Evolutionary conservation across 2,797 vertebrate species (phyloP).

Genomic region (Macropus fuliginosus): DNA sequence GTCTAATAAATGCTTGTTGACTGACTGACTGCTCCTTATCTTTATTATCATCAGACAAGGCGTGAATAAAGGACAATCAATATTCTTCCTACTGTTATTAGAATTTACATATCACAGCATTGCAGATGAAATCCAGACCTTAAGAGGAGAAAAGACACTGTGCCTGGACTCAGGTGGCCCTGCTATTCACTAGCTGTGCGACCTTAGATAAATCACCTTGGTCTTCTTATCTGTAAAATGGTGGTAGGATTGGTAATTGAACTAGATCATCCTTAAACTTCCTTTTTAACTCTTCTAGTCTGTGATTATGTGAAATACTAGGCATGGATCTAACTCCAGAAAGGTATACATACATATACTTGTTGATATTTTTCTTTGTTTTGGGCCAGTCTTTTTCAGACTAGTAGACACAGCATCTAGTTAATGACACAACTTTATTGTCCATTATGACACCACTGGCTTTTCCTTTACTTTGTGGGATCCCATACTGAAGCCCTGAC

Average conservation of each 20-base stretch:
- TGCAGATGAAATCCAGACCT: background rate
- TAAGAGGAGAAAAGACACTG: background rate
- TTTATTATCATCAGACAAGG: background rate
- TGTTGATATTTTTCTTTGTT: background rate
- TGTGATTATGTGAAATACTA: background rate
- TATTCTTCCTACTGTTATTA: background rate
- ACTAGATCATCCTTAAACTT: background rate
- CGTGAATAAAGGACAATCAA: background rate
- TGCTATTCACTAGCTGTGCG: background rate
- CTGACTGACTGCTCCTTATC: background rate
- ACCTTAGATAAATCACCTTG: background rate
- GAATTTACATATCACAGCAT: background rate
- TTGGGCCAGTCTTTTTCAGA: background rate
- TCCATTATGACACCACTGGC: background rate
- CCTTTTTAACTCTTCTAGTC: background rate
- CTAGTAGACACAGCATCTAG: background rate
- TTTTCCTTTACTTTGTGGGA: background rate
- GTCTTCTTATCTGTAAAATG: background rate
- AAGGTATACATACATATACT: background rate
- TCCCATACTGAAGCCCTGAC: background rate
- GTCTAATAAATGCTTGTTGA: background rate
- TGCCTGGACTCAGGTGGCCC: background rate
- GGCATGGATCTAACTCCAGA: background rate
- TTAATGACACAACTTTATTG: background rate
- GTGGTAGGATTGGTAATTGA: background rate